These are phyloP conservation scores for Eristalis pertinax DNA, from an alignment of 2,888 invertebrate genomes.

Conservation along the genomic window DNA sequence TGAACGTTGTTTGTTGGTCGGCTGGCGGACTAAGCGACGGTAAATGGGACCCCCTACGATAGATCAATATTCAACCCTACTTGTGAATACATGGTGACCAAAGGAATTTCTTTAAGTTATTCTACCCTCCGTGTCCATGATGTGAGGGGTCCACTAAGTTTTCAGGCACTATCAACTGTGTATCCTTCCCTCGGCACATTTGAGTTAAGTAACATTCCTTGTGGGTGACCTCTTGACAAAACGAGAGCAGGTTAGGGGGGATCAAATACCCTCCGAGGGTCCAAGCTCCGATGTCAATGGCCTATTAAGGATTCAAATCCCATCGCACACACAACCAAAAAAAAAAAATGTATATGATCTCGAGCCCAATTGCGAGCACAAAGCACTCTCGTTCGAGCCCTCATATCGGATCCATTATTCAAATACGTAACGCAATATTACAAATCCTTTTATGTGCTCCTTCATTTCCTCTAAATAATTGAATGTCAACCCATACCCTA, in stretches of 20 bases:
- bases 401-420: slow-evolving; percentile 45
- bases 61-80: no score
- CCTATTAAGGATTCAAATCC: slow-evolving; percentile 30
- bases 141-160: not conserved
- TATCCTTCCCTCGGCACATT: not conserved
- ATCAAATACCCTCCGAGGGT: slow-evolving; percentile 2
- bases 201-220: not conserved
- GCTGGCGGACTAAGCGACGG: no score
- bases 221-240: not conserved
- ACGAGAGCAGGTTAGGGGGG: not conserved
- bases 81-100: no score
- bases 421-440: slow-evolving; percentile 54
- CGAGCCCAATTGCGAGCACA: slow-evolving; percentile 11
- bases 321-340: not conserved
- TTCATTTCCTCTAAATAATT: slow-evolving; percentile 64
- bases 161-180: not conserved
- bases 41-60: no score
- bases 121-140: no score
- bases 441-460: slow-evolving; percentile 62
- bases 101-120: no score
- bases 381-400: slow-evolving; percentile 17
- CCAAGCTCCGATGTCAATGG: slow-evolving; percentile 36
- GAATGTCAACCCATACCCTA: slow-evolving; percentile 44
- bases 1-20: no score
- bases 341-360: slow-evolving; percentile 18